phyloP scores from a whole-genome alignment of 2,888 invertebrate genomes.

The Hylaea fasciaria region DNA sequence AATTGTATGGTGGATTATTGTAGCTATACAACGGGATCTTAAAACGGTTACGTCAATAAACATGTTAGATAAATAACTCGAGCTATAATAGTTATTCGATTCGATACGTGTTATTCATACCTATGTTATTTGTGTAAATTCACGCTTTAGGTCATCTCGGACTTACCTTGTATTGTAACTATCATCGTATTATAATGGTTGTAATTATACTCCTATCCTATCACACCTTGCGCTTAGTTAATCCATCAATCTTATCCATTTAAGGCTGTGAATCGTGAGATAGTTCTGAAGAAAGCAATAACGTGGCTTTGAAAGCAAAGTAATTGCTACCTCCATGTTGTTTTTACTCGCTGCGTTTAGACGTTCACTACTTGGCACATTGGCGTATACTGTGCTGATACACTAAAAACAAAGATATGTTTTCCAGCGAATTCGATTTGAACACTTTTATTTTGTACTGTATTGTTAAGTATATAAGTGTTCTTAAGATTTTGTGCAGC shows the following conservation, averaged over 20 bases:
- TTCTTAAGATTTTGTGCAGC: conserved; percentile 13
- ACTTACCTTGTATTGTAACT: not conserved
- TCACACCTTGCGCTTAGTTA: conserved; percentile 22
- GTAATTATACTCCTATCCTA: conserved; percentile 20
- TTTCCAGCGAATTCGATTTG: conserved; percentile 13
- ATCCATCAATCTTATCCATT: conserved; percentile 32
- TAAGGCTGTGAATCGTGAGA: conserved; percentile 48
- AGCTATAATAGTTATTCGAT: conserved; percentile 15
- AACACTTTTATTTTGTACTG: conserved; percentile 27
- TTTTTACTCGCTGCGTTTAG: conserved; percentile 27
- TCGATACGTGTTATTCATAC: conserved; percentile 8
- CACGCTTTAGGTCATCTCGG: not conserved
- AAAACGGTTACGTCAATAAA: conserved; percentile 27
- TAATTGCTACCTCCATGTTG: conserved; percentile 58
- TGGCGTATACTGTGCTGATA: conserved; percentile 23
- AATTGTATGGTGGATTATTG: conserved; percentile 17
- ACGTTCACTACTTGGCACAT: conserved; percentile 33
- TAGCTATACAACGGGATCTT: conserved; percentile 23
- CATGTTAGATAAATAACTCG: conserved; percentile 12
- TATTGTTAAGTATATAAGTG: conserved; percentile 24
- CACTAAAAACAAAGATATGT: conserved; percentile 22
- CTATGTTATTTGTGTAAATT: not conserved
- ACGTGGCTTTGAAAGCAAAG: conserved; percentile 61
- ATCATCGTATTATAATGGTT: conserved; percentile 13
- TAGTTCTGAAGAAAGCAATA: conserved; percentile 52